These are phyloP conservation scores for Marisa cornuarietis DNA, from an alignment of 1,140 invertebrate genomes.

Conservation along the genomic window DNA sequence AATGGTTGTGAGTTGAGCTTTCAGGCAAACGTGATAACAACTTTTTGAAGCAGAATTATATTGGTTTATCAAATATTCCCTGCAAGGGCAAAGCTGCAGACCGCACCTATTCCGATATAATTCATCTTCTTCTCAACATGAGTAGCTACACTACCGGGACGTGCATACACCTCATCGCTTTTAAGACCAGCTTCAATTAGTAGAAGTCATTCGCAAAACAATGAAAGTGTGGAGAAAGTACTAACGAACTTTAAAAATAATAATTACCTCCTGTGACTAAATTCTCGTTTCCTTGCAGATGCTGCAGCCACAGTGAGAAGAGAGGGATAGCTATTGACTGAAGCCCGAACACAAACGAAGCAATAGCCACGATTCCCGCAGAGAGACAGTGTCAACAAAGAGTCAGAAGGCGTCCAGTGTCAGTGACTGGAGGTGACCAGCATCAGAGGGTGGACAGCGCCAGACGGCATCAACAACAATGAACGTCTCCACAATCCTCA, in stretches of 20 bases:
- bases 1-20: too few relatives aligned
- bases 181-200: too few relatives aligned
- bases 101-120: too few relatives aligned
- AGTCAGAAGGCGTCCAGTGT: too few relatives aligned
- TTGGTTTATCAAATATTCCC: too few relatives aligned
- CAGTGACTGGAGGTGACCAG: not conserved
- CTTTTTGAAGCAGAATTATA: not conserved
- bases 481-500: slow-evolving; percentile 13
- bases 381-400: not conserved
- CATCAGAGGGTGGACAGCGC: too few relatives aligned
- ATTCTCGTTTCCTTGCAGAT: too few relatives aligned
- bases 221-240: not conserved
- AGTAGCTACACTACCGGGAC: too few relatives aligned
- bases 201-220: not conserved
- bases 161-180: too few relatives aligned
- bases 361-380: not conserved
- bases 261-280: too few relatives aligned
- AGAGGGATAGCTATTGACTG: not conserved
- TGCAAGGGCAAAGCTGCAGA: too few relatives aligned
- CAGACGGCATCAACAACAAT: not conserved
- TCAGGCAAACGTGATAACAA: not conserved
- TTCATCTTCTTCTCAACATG: not conserved
- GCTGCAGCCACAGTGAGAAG: not conserved
- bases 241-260: too few relatives aligned
- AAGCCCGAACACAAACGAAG: not conserved